Evolutionary conservation across 2,888 invertebrate species (phyloP).

Genomic region (Volucella zonaria): DNA sequence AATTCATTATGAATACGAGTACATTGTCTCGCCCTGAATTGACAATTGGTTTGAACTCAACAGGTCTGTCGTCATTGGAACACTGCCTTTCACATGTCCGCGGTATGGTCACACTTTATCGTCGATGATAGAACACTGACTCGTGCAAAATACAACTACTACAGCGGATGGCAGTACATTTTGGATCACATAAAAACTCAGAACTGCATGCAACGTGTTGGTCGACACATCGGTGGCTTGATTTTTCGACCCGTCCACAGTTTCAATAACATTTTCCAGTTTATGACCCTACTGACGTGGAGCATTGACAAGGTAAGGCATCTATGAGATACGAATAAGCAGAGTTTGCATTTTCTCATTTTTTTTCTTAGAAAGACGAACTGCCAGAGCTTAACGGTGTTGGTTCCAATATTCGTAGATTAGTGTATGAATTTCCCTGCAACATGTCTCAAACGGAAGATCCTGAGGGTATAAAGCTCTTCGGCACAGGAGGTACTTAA

Average conservation of each 20-base stretch:
- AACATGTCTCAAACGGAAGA: constrained; percentile 87
- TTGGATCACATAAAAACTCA: constrained; percentile 90
- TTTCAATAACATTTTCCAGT: constrained; percentile 92
- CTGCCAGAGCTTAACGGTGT: constrained; percentile 82
- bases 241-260: constrained; percentile 89
- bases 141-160: constrained; percentile 89
- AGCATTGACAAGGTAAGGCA: constrained; percentile 85
- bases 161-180: constrained; percentile 90
- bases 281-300: constrained; percentile 91
- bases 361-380: constrained; percentile 74
- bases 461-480: constrained; percentile 86
- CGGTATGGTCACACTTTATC: constrained; percentile 89
- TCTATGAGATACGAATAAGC: constrained; percentile 14
- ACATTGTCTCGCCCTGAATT: not conserved
- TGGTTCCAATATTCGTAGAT: constrained; percentile 84
- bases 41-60: not conserved
- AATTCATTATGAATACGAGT: not conserved
- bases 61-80: constrained; percentile 85
- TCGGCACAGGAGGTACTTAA: constrained; percentile 88
- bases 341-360: not conserved
- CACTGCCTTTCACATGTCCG: constrained; percentile 87
- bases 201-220: constrained; percentile 87
- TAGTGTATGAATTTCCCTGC: constrained; percentile 90
- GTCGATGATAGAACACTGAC: constrained; percentile 89
- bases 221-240: constrained; percentile 86